Evolutionary conservation across 2,888 invertebrate species (phyloP).

Genomic region (Chesias legatella): DNA sequence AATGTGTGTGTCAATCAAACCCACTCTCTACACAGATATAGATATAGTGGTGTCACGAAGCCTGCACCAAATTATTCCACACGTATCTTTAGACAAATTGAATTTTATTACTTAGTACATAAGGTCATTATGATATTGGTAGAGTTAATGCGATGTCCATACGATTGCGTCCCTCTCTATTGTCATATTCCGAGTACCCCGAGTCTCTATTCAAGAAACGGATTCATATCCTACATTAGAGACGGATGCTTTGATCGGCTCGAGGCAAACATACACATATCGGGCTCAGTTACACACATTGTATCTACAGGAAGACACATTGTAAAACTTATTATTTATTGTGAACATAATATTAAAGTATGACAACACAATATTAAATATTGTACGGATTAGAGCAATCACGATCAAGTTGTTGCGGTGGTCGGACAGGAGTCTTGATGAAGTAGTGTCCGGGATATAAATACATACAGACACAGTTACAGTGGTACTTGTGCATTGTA

Average conservation of each 20-base stretch:
- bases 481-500: no score
- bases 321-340: no score
- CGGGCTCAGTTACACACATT: no score
- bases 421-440: no score
- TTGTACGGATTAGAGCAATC: no score
- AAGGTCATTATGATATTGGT: no score
- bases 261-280: neutral
- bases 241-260: neutral
- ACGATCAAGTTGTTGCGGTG: no score
- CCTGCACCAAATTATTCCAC: conserved; percentile 1
- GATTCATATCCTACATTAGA: conserved; percentile 1
- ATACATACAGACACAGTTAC: no score
- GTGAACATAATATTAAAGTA: no score
- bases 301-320: no score
- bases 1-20: conserved; percentile 32
- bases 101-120: neutral
- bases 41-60: conserved; percentile 21
- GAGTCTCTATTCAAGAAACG: neutral
- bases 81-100: neutral
- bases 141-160: neutral
- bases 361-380: no score
- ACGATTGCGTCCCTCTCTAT: conserved; percentile 1
- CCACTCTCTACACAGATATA: conserved; percentile 27
- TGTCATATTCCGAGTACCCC: conserved; percentile 1
- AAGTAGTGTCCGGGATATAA: no score